These are phyloP conservation scores for Neuroscelio doddi DNA, from an alignment of 2,888 invertebrate species.

Conservation along the genomic window DNA sequence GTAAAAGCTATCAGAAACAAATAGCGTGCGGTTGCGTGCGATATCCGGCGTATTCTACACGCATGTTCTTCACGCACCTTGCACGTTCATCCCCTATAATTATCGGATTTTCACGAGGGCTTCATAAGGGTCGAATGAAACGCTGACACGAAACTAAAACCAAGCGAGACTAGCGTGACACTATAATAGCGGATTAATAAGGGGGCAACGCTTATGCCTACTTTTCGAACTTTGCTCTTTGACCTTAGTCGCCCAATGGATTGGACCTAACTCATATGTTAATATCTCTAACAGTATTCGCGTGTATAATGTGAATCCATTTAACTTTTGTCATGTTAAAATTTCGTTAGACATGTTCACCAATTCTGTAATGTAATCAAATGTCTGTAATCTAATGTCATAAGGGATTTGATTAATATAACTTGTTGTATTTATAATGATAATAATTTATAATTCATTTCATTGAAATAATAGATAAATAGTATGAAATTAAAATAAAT, in stretches of 20 bases:
- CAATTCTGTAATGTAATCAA: no score
- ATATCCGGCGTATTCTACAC: conserved; percentile 24
- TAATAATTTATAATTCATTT: no score
- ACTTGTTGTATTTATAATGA: no score
- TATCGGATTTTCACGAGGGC: conserved; percentile 54
- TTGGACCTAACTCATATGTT: conserved; percentile 2
- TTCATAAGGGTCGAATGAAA: conserved; percentile 22
- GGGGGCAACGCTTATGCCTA: conserved; percentile 20
- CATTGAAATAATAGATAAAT: no score
- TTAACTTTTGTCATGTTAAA: conserved; percentile 6
- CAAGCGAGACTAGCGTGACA: conserved; percentile 48
- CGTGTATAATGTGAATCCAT: conserved; percentile 12
- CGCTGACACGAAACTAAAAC: conserved; percentile 47
- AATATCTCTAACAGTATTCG: conserved; percentile 5
- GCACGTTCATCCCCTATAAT: conserved; percentile 50
- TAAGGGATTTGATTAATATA: neutral
- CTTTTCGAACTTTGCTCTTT: conserved; percentile 19
- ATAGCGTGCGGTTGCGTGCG: conserved; percentile 25
- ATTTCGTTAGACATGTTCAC: neutral
- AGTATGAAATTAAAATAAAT: no score
- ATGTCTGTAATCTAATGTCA: neutral
- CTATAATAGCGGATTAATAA: conserved; percentile 55
- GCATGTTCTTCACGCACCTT: conserved; percentile 46
- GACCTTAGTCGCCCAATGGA: conserved; percentile 16
- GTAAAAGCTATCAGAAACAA: conserved; percentile 21